Base-by-base conservation (phyloP, 1,140 invertebrate species). In the Rhyacophila brunnea region DNA sequence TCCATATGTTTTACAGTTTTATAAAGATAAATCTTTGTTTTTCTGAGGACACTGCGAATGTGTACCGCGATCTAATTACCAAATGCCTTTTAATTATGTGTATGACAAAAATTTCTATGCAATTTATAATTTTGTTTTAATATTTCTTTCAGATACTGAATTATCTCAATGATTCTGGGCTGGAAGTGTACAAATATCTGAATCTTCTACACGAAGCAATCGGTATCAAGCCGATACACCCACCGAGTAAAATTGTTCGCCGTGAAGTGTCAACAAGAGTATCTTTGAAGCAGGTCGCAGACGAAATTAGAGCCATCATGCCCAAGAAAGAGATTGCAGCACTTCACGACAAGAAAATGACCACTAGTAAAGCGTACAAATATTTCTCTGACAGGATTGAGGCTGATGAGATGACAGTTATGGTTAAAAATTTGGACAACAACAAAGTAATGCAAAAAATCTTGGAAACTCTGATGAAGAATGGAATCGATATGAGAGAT, bases 401-500 rank as follows among this genome's bases (percentile, higher is more conserved):
- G 6, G 17, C 45, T 5, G 7, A 40, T 15, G 54, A 57, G 15
- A 6, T 57, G 34, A 17, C 4, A n/a, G 45, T 19, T 11, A 38
- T 48, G 6, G 17, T 48, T 6, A 5, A 47, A 18, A 57, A 48
- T 2, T 32, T 57, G 19, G 17, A 38, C 7, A 14, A 0, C 1
- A 48, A 36, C 15, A 11, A 47, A 28, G 13, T 10, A 13, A 48
- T 40, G 14, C 54, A 48, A 17, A 17, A 28, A 1, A 13, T 9
- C 17, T 7, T 42, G 10, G 15, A 47, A 4, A 57, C 35, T 7
- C 35, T 36, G 7, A 13, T 40, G 18, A 10, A 48, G 14, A 47
- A 48, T 48, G 54, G 54, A 15, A 6, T 57, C 5, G 45, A 57
- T 40, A 42, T 47, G 13, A n/a, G 15, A 4, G 54, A 57, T 11